Conservation (phyloP, 2,113 vertebrate genomes). For the Sturnus vulgaris region DNA sequence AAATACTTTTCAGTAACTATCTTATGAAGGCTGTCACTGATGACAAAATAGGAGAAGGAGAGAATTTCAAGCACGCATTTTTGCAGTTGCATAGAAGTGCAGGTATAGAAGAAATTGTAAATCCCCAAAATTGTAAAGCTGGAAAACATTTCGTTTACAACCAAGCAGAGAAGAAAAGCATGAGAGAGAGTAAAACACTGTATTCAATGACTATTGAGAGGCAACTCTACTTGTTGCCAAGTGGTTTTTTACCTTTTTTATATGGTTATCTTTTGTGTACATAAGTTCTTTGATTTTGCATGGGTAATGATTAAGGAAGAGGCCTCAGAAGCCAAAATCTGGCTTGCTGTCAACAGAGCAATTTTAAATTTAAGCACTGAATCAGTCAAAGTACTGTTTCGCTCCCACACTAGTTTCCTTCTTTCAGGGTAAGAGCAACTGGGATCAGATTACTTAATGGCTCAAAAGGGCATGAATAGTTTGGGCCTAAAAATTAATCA, state of each 20-base stretch:
- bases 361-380: constrained; percentile 4
- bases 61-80: not conserved
- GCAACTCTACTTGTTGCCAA: not conserved
- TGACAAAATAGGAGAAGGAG: not conserved
- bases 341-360: not conserved
- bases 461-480: not conserved
- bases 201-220: not conserved
- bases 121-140: not conserved
- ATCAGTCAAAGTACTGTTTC: not conserved
- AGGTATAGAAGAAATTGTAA: not conserved
- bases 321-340: not conserved
- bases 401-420: not conserved
- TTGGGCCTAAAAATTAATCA: not conserved
- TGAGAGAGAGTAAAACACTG: not conserved
- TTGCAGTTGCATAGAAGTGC: not conserved
- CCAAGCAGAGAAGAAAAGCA: not conserved
- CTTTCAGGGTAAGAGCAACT: not conserved
- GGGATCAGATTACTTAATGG: not conserved
- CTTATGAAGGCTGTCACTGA: not conserved
- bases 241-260: not conserved
- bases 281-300: not conserved
- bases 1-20: constrained; percentile 10
- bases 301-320: not conserved
- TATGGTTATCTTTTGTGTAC: not conserved
- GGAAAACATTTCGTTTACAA: not conserved